A percentile compares a stretch with the other conserved stretches of the same genome.
Conservation (phyloP, 1,140 invertebrate genomes). For the Leptinotarsa texana region DNA sequence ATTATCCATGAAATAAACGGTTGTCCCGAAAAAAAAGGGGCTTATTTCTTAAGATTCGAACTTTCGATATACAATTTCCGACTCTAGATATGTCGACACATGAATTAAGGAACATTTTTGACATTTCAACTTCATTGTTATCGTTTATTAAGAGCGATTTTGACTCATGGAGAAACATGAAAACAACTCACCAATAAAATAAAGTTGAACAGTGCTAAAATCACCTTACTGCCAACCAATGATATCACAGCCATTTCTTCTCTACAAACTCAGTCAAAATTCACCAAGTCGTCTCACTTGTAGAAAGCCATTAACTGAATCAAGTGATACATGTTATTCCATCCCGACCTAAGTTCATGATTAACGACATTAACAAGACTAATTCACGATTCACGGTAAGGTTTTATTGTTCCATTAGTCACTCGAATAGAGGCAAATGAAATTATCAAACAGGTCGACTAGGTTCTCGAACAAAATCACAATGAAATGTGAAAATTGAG, state of each 20-base stretch:
- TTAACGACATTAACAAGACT: constrained; percentile 21
- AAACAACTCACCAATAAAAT: constrained; percentile 29
- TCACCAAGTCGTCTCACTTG: neutral
- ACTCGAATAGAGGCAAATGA: constrained; percentile 4
- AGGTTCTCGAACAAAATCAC: constrained; percentile 14
- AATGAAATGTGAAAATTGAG: constrained; percentile 23
- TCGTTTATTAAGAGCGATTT: no score
- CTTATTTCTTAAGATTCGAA: no score
- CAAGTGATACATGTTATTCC: constrained; percentile 21
- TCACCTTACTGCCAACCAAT: constrained; percentile 47
- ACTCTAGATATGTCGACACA: no score
- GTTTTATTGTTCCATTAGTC: constrained; percentile 28
- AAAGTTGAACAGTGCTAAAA: constrained; percentile 45
- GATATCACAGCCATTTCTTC: constrained; percentile 43
- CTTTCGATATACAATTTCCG: no score
- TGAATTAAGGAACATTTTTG: no score
- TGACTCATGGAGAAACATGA: neutral
- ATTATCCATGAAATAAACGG: no score
- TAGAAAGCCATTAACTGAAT: constrained; percentile 12
- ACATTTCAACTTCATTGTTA: no score
- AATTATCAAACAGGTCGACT: neutral
- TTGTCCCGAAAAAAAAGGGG: no score
- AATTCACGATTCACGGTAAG: constrained; percentile 18
- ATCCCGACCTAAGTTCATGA: constrained; percentile 19
- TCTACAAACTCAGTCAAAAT: neutral